A percentile compares a stretch with the other conserved stretches of the same genome.
Evolutionary conservation across 2,113 vertebrate genomes (phyloP).

Genomic region (Dolichotis patagonum): DNA sequence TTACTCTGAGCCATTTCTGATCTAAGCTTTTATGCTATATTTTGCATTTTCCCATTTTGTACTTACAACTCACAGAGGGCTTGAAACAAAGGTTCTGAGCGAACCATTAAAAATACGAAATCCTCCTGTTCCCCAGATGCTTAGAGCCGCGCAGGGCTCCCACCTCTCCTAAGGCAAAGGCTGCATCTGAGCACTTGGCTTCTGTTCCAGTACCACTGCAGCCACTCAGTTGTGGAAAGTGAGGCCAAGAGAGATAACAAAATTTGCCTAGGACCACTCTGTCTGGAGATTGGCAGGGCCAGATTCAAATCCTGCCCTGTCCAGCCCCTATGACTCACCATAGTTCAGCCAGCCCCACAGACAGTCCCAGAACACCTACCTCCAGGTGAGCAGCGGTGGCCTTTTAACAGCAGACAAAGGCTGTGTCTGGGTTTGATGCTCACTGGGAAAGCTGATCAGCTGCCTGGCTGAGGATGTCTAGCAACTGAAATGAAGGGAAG

Average conservation of each 20-base stretch:
- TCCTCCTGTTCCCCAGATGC: not conserved
- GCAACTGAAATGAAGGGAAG: not conserved
- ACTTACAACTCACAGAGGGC: not conserved
- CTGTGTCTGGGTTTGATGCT: not conserved
- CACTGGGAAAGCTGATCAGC: not conserved
- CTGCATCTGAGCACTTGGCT: no score
- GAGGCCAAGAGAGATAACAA: not conserved
- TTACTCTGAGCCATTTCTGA: not conserved
- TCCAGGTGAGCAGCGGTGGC: fast-evolving
- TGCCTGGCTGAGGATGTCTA: not conserved
- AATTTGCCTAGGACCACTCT: not conserved
- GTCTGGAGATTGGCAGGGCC: no score
- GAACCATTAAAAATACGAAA: not conserved
- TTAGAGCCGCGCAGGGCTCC: not conserved
- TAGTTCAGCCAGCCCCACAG: not conserved
- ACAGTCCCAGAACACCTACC: fast-evolving
- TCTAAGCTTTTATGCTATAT: not conserved
- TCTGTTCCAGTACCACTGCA: no score
- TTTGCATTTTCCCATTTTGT: not conserved
- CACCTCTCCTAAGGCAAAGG: not conserved
- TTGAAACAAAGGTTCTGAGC: not conserved
- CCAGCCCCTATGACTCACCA: no score
- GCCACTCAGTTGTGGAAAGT: not conserved
- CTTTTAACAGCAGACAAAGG: not conserved
- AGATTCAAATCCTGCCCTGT: not conserved